These are phyloP conservation scores for Troides aeacus DNA, from an alignment of 2,888 invertebrate genomes.

Conservation along the genomic window DNA sequence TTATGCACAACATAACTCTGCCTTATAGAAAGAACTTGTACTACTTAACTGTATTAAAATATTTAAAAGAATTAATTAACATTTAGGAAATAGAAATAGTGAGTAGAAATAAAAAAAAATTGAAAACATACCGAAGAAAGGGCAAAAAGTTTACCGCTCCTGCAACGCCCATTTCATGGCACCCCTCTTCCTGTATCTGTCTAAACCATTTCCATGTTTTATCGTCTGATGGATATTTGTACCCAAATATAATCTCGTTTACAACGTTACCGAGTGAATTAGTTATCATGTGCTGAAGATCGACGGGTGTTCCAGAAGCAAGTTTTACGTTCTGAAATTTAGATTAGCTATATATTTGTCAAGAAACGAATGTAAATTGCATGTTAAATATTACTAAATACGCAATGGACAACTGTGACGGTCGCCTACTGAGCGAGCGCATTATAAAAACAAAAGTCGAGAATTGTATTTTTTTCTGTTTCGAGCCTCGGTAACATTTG, in stretches of 20 bases:
- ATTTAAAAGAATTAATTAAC: neutral
- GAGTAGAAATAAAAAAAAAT: neutral
- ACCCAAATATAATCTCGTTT: constrained; percentile 88
- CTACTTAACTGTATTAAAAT: neutral
- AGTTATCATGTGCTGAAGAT: constrained; percentile 79
- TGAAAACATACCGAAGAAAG: constrained; percentile 82
- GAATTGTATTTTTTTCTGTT: constrained; percentile 43
- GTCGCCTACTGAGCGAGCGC: constrained; percentile 25
- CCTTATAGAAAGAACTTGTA: neutral
- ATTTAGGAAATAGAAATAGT: neutral
- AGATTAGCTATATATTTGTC: constrained; percentile 25
- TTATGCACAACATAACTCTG: neutral
- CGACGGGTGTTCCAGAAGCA: constrained; percentile 53
- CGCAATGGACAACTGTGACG: constrained; percentile 30
- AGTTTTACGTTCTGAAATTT: constrained; percentile 54
- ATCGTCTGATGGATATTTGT: constrained; percentile 84
- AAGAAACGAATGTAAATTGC: constrained; percentile 27
- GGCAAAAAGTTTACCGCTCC: constrained; percentile 92
- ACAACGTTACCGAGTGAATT: constrained; percentile 89
- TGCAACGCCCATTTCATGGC: constrained; percentile 89
- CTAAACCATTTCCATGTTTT: constrained; percentile 88
- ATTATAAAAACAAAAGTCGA: constrained; percentile 45
- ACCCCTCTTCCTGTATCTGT: constrained; percentile 89
- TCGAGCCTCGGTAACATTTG: constrained; percentile 44
- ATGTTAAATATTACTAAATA: constrained; percentile 31